phyloP scores from a whole-genome alignment of 2,797 vertebrate genomes.

The Tolypeutes matacus region DNA sequence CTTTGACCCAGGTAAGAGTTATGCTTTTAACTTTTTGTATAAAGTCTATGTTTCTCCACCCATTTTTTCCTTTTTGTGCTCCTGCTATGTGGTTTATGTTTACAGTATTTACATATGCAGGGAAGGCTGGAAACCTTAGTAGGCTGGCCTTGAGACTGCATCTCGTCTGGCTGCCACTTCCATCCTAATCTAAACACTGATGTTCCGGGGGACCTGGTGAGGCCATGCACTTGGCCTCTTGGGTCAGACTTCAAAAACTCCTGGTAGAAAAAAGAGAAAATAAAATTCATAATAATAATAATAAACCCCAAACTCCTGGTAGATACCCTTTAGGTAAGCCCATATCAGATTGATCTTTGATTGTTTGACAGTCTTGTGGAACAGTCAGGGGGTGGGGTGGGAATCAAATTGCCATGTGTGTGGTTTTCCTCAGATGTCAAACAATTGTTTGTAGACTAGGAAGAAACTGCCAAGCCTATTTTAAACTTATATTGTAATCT shows the following conservation, averaged over 20 bases:
- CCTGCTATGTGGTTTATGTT: background rate
- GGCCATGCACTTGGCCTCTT: background rate
- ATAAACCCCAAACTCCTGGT: background rate
- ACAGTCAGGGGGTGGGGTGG: background rate
- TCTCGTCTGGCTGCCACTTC: background rate
- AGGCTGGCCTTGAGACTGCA: background rate
- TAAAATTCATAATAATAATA: too few relatives aligned
- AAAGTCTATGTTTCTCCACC: background rate
- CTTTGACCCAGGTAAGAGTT: constrained; percentile 93
- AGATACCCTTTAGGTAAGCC: constrained; percentile 1
- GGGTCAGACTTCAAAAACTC: background rate
- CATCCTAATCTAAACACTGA: background rate
- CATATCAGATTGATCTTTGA: background rate
- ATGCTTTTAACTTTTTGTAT: background rate
- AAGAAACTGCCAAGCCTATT: constrained; percentile 57
- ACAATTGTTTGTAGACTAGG: constrained; percentile 66
- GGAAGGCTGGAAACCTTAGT: background rate
- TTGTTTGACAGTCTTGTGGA: constrained; percentile 6
- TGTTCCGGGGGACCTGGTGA: background rate
- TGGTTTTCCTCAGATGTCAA: constrained; percentile 68
- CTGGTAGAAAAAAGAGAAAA: background rate
- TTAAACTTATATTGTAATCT: constrained; percentile 71
- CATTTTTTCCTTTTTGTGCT: background rate
- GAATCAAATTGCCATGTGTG: constrained; percentile 30
- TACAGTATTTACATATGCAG: background rate